Evolutionary conservation across 2,888 invertebrate species (phyloP).

Genomic region (Yponomeuta plumbellus): DNA sequence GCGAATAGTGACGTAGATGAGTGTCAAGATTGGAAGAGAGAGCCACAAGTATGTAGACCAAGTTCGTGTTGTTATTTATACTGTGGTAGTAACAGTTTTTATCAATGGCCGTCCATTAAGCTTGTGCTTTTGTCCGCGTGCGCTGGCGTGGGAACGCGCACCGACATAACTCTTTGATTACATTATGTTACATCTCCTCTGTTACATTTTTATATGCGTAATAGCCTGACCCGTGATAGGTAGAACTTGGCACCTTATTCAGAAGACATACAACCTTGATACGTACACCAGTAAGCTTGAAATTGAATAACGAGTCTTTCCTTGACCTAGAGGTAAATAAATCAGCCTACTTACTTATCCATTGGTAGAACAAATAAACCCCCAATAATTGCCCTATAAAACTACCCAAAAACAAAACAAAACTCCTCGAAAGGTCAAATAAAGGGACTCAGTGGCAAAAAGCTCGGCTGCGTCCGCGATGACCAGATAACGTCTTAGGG

Average conservation of each 20-base stretch:
- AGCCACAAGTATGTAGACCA: not conserved
- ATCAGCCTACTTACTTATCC: not conserved
- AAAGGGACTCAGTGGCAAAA: constrained; percentile 71
- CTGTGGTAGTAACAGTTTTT: constrained; percentile 55
- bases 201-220: constrained; percentile 18
- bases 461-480: constrained; percentile 74
- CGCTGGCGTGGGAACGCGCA: constrained; percentile 30
- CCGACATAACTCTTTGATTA: constrained; percentile 26
- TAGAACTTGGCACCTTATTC: not conserved
- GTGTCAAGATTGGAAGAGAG: not conserved
- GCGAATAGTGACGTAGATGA: not conserved
- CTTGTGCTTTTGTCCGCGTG: constrained; percentile 25
- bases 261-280: too few relatives aligned
- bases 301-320: too few relatives aligned
- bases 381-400: constrained; percentile 15
- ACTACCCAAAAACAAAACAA: constrained; percentile 25
- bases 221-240: constrained; percentile 2
- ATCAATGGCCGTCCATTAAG: constrained; percentile 35
- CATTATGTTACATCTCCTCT: constrained; percentile 13
- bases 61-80: constrained; percentile 36
- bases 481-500: constrained; percentile 56
- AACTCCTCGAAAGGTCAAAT: constrained; percentile 48
- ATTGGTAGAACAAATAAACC: not conserved
- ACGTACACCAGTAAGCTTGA: too few relatives aligned
- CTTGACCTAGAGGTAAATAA: too few relatives aligned